Base-by-base conservation (phyloP, 1,140 invertebrate genomes). In the Drosophila sucinea region DNA sequence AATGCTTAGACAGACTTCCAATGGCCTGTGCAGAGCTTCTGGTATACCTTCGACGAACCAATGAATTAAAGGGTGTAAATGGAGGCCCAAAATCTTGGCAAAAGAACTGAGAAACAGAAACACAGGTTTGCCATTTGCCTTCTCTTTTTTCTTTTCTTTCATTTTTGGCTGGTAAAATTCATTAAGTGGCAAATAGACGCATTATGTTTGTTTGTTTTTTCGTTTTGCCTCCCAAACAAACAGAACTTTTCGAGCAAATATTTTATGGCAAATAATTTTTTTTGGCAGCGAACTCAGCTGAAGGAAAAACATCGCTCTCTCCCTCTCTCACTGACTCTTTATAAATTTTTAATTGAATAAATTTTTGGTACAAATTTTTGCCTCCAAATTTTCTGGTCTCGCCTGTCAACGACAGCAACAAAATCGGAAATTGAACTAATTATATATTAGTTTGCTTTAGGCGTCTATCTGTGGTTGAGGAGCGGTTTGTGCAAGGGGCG, bases 121-220 rank as follows among this genome's bases (percentile, higher is more conserved):
- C 83, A 87, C 83, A 89, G 83, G 83, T 87, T 87, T 80, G 65
- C 83, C 83, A 87, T 87, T 87, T 87, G 70, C 64, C 60, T 56
- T 56, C 56, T 41, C 40, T 29, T 54, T 68, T 25, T 61, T 54
- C 35, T 63, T 68, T 41, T 56, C 54, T n/a, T 60, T 60, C 65
- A 55, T 70, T 44, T 56, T 47, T 44, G 40, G 54, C 57, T 32
- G 69, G 69, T 69, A 79, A 73, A 81, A 79, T 87, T 80, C 83
- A 87, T 87, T 87, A 87, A 83, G 79, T 87, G 83, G 77, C 84
- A 87, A 83, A 87, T 80, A 87, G 79, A 83, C 84, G 84, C 83
- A 87, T 87, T 89, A 83, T 87, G 77, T 74, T 80, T 69, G 67
- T 68, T 71, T 56, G 63, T 58, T 27, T 61, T 69, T 47, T n/a